Evolutionary conservation across 1,140 invertebrate species (phyloP).

Genomic region (Bombyx mori): DNA sequence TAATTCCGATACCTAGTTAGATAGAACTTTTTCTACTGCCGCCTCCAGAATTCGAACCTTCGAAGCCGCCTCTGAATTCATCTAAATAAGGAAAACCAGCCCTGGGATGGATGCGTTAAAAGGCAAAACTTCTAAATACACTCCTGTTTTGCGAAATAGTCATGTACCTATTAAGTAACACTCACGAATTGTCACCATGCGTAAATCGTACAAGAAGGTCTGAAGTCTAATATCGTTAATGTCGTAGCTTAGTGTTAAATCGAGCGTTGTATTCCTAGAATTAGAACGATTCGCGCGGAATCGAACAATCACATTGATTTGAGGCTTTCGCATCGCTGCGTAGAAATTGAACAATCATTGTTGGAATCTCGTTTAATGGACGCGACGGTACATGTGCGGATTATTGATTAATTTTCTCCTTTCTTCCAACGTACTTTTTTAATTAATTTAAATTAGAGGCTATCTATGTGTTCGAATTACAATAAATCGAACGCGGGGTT

Average conservation of each 20-base stretch:
- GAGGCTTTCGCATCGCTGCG: constrained; percentile 9
- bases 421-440: too few relatives aligned
- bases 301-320: constrained; percentile 12
- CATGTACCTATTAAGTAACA: not conserved
- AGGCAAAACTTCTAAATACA: too few relatives aligned
- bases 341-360: constrained; percentile 10
- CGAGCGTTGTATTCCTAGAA: constrained; percentile 11
- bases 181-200: constrained; percentile 17
- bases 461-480: too few relatives aligned
- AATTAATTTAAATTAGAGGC: too few relatives aligned
- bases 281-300: constrained; percentile 13
- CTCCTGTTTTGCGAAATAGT: too few relatives aligned
- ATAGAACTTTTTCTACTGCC: too few relatives aligned
- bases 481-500: too few relatives aligned
- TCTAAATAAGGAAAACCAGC: too few relatives aligned
- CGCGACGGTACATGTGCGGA: not conserved
- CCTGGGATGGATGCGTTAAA: too few relatives aligned
- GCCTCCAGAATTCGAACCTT: too few relatives aligned
- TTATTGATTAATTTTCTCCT: not conserved
- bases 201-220: constrained; percentile 8
- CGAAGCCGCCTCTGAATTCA: too few relatives aligned
- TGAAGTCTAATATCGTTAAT: constrained; percentile 11
- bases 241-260: not conserved
- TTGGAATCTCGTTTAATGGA: constrained; percentile 1
- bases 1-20: too few relatives aligned